Conservation (phyloP, 2,888 invertebrate genomes). For the Electrophaes corylata region DNA sequence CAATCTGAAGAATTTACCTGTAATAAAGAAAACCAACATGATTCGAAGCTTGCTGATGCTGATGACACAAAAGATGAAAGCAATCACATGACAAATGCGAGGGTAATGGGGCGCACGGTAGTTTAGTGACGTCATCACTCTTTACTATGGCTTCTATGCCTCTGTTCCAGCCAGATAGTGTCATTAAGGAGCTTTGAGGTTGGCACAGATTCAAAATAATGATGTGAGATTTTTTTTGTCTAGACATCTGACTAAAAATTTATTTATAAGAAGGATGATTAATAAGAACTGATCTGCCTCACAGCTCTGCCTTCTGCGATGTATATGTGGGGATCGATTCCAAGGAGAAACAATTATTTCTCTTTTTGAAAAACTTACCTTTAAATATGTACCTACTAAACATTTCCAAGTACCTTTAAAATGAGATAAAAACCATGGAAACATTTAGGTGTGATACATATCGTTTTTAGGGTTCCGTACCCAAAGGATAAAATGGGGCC, state of each 20-base stretch:
- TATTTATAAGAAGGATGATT: background rate
- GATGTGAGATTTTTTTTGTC: background rate
- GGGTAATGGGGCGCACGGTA: conserved; percentile 24
- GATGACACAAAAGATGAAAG: conserved; percentile 25
- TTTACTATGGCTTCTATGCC: conserved; percentile 12
- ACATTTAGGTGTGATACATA: no score
- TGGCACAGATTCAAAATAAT: conserved; percentile 11
- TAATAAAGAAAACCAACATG: conserved; percentile 9
- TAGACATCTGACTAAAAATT: background rate
- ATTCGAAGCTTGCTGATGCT: background rate
- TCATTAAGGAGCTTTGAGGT: conserved; percentile 18
- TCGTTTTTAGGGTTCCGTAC: no score
- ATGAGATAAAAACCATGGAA: no score
- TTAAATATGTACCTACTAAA: no score
- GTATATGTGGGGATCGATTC: no score
- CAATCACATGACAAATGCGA: conserved; percentile 28
- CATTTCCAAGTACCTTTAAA: no score
- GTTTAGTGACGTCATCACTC: conserved; percentile 28
- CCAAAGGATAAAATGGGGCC: no score
- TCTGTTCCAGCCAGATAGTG: conserved; percentile 16
- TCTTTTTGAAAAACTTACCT: no score
- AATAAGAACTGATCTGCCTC: no score
- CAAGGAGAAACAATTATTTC: no score
- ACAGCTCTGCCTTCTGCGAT: no score
- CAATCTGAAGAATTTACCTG: conserved; percentile 8